Conservation (phyloP, 2,888 invertebrate genomes). For the Sturmia bella region DNA sequence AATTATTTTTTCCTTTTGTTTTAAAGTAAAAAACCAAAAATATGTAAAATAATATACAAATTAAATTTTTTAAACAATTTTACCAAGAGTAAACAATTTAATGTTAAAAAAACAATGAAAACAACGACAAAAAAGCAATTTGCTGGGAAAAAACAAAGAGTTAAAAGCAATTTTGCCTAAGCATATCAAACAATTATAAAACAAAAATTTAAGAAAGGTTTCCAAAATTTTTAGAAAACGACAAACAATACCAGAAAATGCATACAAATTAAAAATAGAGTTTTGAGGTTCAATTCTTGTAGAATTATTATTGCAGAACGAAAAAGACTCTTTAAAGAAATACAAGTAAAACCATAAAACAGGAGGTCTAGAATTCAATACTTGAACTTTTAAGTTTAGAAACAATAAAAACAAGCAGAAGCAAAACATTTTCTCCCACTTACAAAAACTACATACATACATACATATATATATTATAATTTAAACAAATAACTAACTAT, state of each 20-base stretch:
- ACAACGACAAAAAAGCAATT: slow-evolving; percentile 69
- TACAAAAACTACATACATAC: slow-evolving; percentile 7
- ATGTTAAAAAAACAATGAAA: slow-evolving; percentile 48
- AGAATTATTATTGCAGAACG: slow-evolving; percentile 52
- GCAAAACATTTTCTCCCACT: slow-evolving; percentile 34
- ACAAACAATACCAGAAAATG: slow-evolving; percentile 54
- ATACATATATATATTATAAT: slow-evolving; percentile 6
- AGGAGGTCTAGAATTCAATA: slow-evolving; percentile 74
- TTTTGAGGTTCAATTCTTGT: slow-evolving; percentile 58
- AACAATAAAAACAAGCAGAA: background rate
- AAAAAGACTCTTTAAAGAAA: slow-evolving; percentile 56
- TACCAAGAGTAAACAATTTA: slow-evolving; percentile 19
- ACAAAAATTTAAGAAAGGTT: slow-evolving; percentile 74
- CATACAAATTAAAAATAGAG: slow-evolving; percentile 59
- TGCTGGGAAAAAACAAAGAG: slow-evolving; percentile 53
- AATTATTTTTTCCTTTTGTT: slow-evolving; percentile 33
- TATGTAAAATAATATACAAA: slow-evolving; percentile 39
- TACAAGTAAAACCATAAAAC: slow-evolving; percentile 68
- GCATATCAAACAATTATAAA: slow-evolving; percentile 72
- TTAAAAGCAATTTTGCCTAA: slow-evolving; percentile 64
- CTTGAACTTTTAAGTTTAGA: background rate
- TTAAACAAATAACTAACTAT: slow-evolving; percentile 41
- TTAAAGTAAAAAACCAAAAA: slow-evolving; percentile 47
- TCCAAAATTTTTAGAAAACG: slow-evolving; percentile 72
- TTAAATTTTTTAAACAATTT: slow-evolving; percentile 30